phyloP scores from a whole-genome alignment of 1,140 invertebrate genomes.

The Anadara kagoshimensis region DNA sequence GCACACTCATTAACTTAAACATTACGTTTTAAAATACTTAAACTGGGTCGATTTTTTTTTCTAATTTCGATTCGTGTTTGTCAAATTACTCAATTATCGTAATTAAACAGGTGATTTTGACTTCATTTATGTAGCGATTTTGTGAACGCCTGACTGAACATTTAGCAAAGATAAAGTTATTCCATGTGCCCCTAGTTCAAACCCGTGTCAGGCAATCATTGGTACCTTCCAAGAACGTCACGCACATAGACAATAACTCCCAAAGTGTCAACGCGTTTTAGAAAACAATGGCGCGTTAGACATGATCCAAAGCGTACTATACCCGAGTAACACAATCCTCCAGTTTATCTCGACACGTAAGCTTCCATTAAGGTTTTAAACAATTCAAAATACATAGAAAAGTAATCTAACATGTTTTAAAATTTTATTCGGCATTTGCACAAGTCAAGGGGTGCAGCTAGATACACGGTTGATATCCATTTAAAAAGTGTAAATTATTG shows the following conservation, averaged over 20 bases:
- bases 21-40: too few relatives aligned
- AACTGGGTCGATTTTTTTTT: too few relatives aligned
- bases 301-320: constrained; percentile 5
- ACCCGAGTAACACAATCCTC: constrained; percentile 2
- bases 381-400: constrained; percentile 1
- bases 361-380: background rate
- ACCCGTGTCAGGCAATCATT: constrained; percentile 7
- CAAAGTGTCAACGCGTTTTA: constrained; percentile 25
- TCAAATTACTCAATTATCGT: too few relatives aligned
- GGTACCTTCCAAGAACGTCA: constrained; percentile 10
- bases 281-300: constrained; percentile 17
- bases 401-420: constrained; percentile 5
- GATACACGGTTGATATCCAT: constrained; percentile 12
- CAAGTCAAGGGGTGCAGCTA: constrained; percentile 15
- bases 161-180: background rate
- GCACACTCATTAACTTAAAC: too few relatives aligned
- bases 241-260: constrained; percentile 15
- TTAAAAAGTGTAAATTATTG: too few relatives aligned
- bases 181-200: background rate
- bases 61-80: too few relatives aligned
- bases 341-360: constrained; percentile 5
- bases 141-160: too few relatives aligned
- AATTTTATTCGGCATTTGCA: constrained; percentile 15
- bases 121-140: too few relatives aligned
- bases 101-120: too few relatives aligned